These are phyloP conservation scores for Holacanthus passer DNA, from an alignment of 2,113 vertebrate genomes.

Conservation along the genomic window DNA sequence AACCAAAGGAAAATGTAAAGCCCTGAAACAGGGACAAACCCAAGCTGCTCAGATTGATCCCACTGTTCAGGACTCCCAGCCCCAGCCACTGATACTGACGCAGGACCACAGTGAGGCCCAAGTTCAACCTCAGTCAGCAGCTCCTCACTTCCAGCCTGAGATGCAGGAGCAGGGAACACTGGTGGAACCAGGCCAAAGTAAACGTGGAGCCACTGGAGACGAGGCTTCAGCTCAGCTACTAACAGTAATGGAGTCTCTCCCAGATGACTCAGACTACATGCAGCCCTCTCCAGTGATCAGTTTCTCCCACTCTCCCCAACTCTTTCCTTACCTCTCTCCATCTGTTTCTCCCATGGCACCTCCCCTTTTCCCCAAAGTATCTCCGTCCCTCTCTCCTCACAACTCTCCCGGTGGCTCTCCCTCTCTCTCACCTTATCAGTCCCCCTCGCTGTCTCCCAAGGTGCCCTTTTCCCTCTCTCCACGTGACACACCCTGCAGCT, in stretches of 20 bases:
- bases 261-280: constrained; percentile 65
- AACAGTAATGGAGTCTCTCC: constrained; percentile 26
- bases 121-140: constrained; percentile 9
- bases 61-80: neutral
- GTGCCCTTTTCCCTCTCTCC: constrained; percentile 50
- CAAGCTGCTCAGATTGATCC: neutral
- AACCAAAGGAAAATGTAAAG: constrained; percentile 66
- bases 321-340: constrained; percentile 52
- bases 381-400: neutral
- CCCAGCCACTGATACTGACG: neutral
- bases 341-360: constrained; percentile 25
- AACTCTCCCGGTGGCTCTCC: constrained; percentile 47
- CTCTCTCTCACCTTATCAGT: constrained; percentile 52
- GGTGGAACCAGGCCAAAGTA: neutral
- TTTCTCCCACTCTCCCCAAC: constrained; percentile 15
- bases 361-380: constrained; percentile 51
- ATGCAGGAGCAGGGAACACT: constrained; percentile 7
- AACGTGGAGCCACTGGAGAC: neutral
- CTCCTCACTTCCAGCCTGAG: constrained; percentile 8
- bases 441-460: constrained; percentile 54
- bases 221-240: constrained; percentile 8
- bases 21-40: constrained; percentile 17
- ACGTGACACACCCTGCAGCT: constrained; percentile 34
- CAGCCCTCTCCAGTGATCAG: constrained; percentile 50
- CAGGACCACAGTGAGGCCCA: constrained; percentile 12